Evolutionary conservation across 2,888 invertebrate species (phyloP), one percentile per base, ranked within the genome.

Genomic region (Dynastes maya): DNA sequence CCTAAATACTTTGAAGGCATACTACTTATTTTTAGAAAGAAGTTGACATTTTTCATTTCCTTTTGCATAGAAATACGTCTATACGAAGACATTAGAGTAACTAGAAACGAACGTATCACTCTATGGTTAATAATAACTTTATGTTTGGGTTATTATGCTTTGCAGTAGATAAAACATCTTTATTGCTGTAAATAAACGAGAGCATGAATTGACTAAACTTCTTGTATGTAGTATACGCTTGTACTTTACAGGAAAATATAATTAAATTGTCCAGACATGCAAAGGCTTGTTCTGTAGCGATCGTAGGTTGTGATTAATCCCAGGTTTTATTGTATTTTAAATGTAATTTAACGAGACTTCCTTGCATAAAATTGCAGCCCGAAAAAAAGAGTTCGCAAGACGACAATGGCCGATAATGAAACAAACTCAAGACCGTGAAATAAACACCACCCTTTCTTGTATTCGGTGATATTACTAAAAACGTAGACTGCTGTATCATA

Each of bases 291-390:
- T 81, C 81, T 82, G 81, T 80, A 81, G 84, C 82, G 86, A 87
- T 87, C 82, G 83, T 81, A 83, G 83, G 82, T 83, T 82, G 85
- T 84, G 87, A 86, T 87, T 87, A 87, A 86, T 86, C 82, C 61
- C 84, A 80, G 82, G 84, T 85, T 86, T 86, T 86, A 86, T 87
- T 86, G 85, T 85, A 83, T 85, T 86, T 86, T 85, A 84, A 85
- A 84, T 85, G 84, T 84, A 87, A 87, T 87, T 88, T 88, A 87
- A 86, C 85, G 85, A 86, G 86, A 86, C 84, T 85, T 84, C 84
- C 86, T 87, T 87, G 87, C 87, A 87, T 87, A 86, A 87, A 88
- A 87, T 87, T 87, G 86, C 86, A 84, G 82, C 83, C 84, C 83
- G 78, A 84, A 87, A 86, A 86, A 86, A 84, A 78, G 71, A 80